Base-by-base conservation (phyloP, 1,140 invertebrate species). In the Eciton burchellii region DNA sequence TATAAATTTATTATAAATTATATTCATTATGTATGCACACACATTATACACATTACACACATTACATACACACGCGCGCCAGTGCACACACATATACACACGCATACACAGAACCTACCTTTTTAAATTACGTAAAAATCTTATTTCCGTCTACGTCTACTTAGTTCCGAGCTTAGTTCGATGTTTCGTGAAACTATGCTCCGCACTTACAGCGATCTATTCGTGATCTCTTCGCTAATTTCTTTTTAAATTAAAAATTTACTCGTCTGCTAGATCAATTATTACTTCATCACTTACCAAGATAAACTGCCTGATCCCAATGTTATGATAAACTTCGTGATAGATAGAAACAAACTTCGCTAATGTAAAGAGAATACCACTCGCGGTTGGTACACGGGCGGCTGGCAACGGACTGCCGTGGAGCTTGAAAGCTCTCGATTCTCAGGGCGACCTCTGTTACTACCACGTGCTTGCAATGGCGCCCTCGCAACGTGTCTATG, bases 401-500 rank as follows among this genome's bases (percentile, higher is more conserved):
- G 89, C 85, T 88, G 88, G 73, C 84, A 85, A 90, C 90, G 91
- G 90, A 88, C 90, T 91, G 81, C 82, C 84, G 71, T 41, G 60
- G 83, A 86, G 87, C 88, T 91, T 81, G 86, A 86, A 86, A 88
- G 89, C 90, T 89, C 77, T 56, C 79, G 21, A 79, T 73, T 72
- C 63, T 79, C 65, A 54, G 79, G 14, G 87, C 87, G 87, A 82
- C 90, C 88, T 88, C 90, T 91, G 84, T 82, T 84, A 87, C 86
- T 62, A 84, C 90, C 90, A 91, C 90, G 90, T 91, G 90, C 76
- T 90, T 87, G 56, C 81, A 66, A 57, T 63, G 79, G 60, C 85
- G 82, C 82, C 60, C 54, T 12, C 52, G 26, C 24, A 60, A 71
- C 68, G 52, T 59, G 43, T 56, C 70, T 76, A 57, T n/a, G 16